Conservation (phyloP, 2,797 vertebrate genomes). For the Moxostoma hubbsi region DNA sequence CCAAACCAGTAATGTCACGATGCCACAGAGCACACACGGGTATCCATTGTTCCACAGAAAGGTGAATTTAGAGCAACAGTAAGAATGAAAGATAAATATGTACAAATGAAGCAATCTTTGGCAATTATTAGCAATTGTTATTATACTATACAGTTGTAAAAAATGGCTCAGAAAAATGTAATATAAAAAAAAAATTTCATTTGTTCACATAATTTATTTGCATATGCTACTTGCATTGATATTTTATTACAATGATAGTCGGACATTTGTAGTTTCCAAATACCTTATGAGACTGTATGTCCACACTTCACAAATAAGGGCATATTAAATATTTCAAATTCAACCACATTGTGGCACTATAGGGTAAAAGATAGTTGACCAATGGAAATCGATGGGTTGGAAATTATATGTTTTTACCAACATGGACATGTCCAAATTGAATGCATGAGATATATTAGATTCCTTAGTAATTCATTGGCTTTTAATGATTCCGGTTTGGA, state of each 20-base stretch:
- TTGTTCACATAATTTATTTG: too few species aligned
- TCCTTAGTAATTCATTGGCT: too few species aligned
- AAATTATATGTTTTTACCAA: neutral
- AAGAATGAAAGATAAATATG: neutral
- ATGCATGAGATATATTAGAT: too few species aligned
- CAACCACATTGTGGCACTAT: constrained; percentile 49
- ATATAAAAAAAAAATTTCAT: too few species aligned
- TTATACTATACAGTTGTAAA: too few species aligned
- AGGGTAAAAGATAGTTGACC: constrained; percentile 8
- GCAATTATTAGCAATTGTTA: too few species aligned
- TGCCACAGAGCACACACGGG: neutral
- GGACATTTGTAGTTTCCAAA: too few species aligned
- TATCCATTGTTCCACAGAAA: neutral
- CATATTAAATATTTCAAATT: neutral
- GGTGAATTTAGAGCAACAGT: neutral
- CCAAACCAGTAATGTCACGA: neutral
- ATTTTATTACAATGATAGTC: too few species aligned
- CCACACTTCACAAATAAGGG: neutral
- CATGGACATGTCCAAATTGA: constrained; percentile 9
- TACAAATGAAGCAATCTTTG: neutral
- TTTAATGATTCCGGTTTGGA: too few species aligned
- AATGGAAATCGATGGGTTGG: neutral
- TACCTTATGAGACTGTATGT: neutral
- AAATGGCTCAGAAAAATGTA: too few species aligned
- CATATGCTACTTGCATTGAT: too few species aligned